phyloP scores from a whole-genome alignment of 2,797 vertebrate genomes.

The Falco rusticolus region DNA sequence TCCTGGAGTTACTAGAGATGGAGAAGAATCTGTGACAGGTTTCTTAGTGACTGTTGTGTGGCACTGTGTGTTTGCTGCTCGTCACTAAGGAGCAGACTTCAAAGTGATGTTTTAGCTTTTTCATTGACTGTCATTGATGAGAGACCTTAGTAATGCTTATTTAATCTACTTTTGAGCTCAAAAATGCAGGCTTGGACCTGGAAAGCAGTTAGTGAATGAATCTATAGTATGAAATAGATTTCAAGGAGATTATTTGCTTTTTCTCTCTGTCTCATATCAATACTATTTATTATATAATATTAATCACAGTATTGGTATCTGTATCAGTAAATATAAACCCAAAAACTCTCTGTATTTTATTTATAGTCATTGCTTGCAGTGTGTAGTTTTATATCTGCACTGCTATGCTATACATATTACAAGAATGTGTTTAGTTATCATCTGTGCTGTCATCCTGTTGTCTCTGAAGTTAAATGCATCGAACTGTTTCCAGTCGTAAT shows the following conservation, averaged over 20 bases:
- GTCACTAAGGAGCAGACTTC: background rate
- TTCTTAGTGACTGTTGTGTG: background rate
- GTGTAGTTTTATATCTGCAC: background rate
- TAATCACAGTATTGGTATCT: background rate
- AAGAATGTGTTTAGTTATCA: background rate
- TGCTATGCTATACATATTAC: background rate
- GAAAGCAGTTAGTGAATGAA: background rate
- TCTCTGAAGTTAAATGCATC: background rate
- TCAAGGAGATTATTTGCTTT: background rate
- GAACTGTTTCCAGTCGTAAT: background rate
- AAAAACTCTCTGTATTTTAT: background rate
- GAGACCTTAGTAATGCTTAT: background rate
- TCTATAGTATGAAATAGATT: background rate
- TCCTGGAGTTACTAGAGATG: background rate
- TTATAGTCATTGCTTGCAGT: background rate
- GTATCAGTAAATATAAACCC: too few relatives aligned
- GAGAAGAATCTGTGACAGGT: background rate
- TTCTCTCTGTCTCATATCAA: background rate
- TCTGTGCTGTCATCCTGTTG: background rate
- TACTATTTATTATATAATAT: background rate
- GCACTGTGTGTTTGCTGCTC: background rate
- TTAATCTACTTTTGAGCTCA: background rate
- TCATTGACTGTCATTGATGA: background rate
- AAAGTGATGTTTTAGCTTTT: background rate
- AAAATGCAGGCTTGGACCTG: background rate